Conservation (phyloP, 64 coral and sea anemone species). For the Cladopsammia gracilis region DNA sequence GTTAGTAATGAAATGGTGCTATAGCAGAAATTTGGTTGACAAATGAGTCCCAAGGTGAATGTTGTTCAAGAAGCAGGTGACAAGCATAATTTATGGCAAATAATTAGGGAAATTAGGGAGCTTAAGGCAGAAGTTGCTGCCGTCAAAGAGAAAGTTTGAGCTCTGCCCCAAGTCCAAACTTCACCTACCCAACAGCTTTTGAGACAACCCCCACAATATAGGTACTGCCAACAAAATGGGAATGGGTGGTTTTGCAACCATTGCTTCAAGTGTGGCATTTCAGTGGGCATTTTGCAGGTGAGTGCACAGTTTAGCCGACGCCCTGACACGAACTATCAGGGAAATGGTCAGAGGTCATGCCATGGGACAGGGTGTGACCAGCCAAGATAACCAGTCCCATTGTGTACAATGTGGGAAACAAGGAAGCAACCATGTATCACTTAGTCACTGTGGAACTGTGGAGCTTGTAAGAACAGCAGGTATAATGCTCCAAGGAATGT, state of each 20-base stretch:
- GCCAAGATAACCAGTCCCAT: not conserved
- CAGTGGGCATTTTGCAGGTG: not conserved
- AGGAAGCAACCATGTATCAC: not conserved
- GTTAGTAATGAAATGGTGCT: not conserved
- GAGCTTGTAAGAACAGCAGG: conserved; percentile 5
- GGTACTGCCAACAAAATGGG: conserved; percentile 24
- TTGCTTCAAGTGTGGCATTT: conserved; percentile 23
- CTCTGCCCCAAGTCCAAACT: not conserved
- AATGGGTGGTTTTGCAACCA: conserved; percentile 14
- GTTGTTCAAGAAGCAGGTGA: conserved; percentile 14
- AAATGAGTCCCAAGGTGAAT: not conserved
- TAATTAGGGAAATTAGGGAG: not conserved
- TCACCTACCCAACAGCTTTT: conserved; percentile 1
- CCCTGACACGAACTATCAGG: not conserved
- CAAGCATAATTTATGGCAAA: not conserved
- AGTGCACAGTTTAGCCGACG: conserved; percentile 20
- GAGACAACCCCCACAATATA: conserved; percentile 1
- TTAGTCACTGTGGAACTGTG: conserved; percentile 34
- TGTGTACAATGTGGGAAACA: not conserved
- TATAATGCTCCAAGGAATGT: conserved; percentile 27
- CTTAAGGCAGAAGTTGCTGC: conserved; percentile 30
- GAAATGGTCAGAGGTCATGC: conserved; percentile 11
- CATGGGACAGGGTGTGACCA: conserved; percentile 62
- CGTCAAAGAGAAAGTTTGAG: not conserved
- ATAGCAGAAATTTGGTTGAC: conserved; percentile 36